A percentile compares a stretch with the other conserved stretches of the same genome.
phyloP scores from a whole-genome alignment of 2,888 invertebrate genomes.

The Neoscelio sp. region DNA sequence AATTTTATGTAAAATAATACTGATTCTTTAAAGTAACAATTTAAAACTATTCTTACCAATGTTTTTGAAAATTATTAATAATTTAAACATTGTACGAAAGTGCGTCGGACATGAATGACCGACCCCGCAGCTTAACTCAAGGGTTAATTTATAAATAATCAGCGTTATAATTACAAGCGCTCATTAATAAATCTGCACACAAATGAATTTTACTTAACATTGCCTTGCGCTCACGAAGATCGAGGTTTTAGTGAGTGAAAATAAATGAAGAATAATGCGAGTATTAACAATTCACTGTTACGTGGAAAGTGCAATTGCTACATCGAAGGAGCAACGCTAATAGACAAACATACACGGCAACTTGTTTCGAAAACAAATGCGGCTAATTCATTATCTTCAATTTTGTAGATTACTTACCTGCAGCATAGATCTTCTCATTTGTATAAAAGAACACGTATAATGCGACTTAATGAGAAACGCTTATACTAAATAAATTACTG shows the following conservation, averaged over 20 bases:
- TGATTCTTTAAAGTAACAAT: too few species aligned
- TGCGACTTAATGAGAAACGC: constrained; percentile 31
- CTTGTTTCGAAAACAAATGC: constrained; percentile 14
- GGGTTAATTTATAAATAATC: constrained; percentile 25
- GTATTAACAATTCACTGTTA: constrained; percentile 44
- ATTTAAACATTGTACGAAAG: too few species aligned
- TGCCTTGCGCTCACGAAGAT: background rate
- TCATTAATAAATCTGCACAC: constrained; percentile 30
- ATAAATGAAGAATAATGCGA: constrained; percentile 34
- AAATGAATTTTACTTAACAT: constrained; percentile 14
- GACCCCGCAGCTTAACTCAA: too few species aligned
- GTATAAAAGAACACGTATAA: constrained; percentile 14
- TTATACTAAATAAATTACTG: constrained; percentile 37
- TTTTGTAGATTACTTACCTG: constrained; percentile 35
- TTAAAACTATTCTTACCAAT: too few species aligned
- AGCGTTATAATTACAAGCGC: background rate
- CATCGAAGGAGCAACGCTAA: constrained; percentile 19
- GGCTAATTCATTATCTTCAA: constrained; percentile 26
- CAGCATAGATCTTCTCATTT: constrained; percentile 41
- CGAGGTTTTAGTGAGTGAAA: constrained; percentile 10
- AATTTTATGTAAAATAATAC: too few species aligned
- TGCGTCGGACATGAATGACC: too few species aligned
- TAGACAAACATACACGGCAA: constrained; percentile 8
- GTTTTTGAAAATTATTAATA: too few species aligned
- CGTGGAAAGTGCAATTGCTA: constrained; percentile 6